These are phyloP conservation scores for Lanistes nyassanus DNA, from an alignment of 1,140 invertebrate genomes.

Conservation along the genomic window DNA sequence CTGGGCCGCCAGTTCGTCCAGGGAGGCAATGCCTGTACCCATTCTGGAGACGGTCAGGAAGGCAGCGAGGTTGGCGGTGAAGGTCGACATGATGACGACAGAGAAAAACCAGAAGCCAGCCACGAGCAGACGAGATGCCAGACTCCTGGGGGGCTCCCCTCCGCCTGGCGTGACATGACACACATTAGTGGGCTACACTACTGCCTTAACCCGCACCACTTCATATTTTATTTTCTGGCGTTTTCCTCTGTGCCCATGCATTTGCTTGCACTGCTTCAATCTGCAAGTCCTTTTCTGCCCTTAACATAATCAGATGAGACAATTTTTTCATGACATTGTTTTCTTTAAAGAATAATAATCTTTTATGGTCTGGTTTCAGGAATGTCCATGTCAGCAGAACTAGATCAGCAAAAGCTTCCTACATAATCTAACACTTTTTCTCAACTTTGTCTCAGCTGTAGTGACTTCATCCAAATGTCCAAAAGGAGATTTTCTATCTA, in stretches of 20 bases:
- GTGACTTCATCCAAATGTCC: no score
- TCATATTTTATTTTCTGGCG: not conserved
- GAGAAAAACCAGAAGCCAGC: conserved; percentile 95
- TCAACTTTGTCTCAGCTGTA: no score
- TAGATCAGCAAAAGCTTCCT: not conserved
- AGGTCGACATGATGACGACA: conserved; percentile 87
- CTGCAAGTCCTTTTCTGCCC: no score
- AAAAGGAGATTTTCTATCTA: no score
- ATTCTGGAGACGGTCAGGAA: conserved; percentile 48
- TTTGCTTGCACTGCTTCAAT: no score
- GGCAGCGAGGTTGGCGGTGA: conserved; percentile 51
- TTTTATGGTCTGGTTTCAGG: no score
- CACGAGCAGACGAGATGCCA: conserved; percentile 84
- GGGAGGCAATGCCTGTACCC: conserved; percentile 66
- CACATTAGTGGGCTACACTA: not conserved
- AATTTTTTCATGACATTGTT: no score
- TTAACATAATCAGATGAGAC: no score
- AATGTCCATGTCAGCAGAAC: not conserved
- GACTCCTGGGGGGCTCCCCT: conserved; percentile 78
- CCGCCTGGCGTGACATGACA: conserved; percentile 40
- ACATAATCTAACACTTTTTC: no score
- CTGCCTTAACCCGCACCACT: not conserved
- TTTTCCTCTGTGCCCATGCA: not conserved
- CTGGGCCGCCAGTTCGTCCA: conserved; percentile 87
- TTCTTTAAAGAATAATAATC: no score